A percentile compares a stretch with the other conserved stretches of the same genome.
These are phyloP conservation scores for Drosophila subpulchrella DNA, from an alignment of 1,140 invertebrate species.

Conservation along the genomic window DNA sequence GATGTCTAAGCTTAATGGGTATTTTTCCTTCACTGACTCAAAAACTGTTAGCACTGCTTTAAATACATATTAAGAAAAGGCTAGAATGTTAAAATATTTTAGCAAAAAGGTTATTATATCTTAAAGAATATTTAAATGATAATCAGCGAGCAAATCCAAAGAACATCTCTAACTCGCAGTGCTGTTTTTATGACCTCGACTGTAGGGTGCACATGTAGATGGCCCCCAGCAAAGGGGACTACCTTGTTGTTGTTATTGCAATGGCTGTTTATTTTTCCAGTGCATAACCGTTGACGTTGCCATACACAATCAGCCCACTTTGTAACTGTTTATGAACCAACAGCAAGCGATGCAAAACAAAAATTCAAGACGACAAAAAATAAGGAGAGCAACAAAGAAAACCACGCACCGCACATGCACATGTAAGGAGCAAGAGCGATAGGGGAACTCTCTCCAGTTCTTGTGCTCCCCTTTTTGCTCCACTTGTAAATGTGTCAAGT, in stretches of 20 bases:
- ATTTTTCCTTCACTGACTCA: too few relatives aligned
- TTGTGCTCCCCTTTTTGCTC: constrained; percentile 45
- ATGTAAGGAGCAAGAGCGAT: constrained; percentile 8
- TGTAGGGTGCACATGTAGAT: constrained; percentile 24
- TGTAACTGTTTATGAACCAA: constrained; percentile 73
- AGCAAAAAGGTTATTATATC: too few relatives aligned
- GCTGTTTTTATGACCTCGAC: background rate
- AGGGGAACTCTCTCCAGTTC: constrained; percentile 30
- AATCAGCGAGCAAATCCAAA: too few relatives aligned
- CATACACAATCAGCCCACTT: constrained; percentile 56
- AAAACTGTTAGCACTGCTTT: too few relatives aligned
- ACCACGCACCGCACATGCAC: constrained; percentile 27
- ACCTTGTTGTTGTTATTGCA: constrained; percentile 42
- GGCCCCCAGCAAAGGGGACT: constrained; percentile 71
- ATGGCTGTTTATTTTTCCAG: constrained; percentile 67
- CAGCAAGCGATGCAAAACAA: constrained; percentile 65
- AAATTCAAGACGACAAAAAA: constrained; percentile 51
- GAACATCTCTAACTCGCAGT: background rate
- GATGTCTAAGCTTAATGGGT: too few relatives aligned
- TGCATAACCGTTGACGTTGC: constrained; percentile 75
- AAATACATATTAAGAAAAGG: too few relatives aligned
- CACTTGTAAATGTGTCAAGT: constrained; percentile 60
- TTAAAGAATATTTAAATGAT: too few relatives aligned
- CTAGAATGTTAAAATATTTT: too few relatives aligned
- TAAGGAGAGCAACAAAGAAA: constrained; percentile 46